phyloP scores from a whole-genome alignment of 2,113 vertebrate genomes.

The Tachycineta bicolor region DNA sequence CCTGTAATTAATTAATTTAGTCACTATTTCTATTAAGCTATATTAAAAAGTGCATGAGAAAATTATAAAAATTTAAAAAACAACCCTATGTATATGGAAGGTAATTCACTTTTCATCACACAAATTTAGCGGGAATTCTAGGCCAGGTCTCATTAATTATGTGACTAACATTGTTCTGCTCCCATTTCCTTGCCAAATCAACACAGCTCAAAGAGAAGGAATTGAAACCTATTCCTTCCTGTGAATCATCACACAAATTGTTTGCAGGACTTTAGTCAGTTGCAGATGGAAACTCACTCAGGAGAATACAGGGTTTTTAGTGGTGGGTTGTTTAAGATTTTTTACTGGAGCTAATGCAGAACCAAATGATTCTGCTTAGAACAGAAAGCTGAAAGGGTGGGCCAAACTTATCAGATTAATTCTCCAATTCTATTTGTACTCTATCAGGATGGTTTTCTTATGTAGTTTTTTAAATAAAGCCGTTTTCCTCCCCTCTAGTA shows the following conservation, averaged over 20 bases:
- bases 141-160: neutral
- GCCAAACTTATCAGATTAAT: neutral
- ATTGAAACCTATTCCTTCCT: constrained; percentile 39
- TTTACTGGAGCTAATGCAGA: neutral
- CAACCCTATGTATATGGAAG: neutral
- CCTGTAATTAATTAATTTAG: neutral
- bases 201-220: neutral
- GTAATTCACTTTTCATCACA: neutral
- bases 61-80: neutral
- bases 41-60: too few species aligned
- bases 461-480: neutral
- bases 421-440: neutral
- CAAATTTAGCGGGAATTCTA: neutral
- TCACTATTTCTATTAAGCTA: neutral
- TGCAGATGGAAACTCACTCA: neutral
- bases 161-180: neutral
- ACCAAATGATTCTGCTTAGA: neutral
- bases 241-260: constrained; percentile 17
- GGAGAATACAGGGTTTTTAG: neutral
- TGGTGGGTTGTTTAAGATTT: neutral
- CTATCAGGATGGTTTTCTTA: neutral
- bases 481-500: accelerated
- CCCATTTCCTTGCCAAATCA: constrained; percentile 3
- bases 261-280: neutral
- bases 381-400: neutral